Evolutionary conservation across 2,888 invertebrate genomes (phyloP), one percentile per base, ranked within the genome.

Genomic region (Trissolcus brochymenae): DNA sequence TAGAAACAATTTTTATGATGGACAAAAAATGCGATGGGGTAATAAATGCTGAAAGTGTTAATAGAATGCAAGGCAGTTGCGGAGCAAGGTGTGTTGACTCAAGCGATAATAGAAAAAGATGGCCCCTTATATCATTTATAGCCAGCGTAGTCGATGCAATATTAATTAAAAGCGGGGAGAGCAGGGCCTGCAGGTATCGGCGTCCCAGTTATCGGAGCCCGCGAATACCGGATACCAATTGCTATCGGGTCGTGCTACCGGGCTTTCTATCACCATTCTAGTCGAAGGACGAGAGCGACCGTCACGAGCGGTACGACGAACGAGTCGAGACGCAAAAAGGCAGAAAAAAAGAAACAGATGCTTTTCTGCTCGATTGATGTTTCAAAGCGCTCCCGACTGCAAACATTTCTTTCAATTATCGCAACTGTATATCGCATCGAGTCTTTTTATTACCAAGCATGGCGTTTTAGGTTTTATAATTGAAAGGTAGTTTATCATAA

Each of bases 201-300:
- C 71, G 76, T 67, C 71, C 77, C 68, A 77, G 73, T 77, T 77
- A 72, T 73, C 56, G 67, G n/a, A 62, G 67, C 72, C 61, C 59
- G 49, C 59, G 67, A 67, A 67, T 68, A 72, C 65, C 73, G 71
- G 74, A 72, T 71, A 70, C 68, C 56, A 71, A 67, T 73, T 68
- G 70, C 65, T 76, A 62, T 67, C 74, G 57, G 57, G 74, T 62
- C 62, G 67, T 68, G 68, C 62, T 66, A 76, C 72, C 64, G 73
- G 76, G 73, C 76, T 74, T 76, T 76, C 71, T 75, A 79, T 79
- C 74, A 54, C 71, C 74, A 74, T 79, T 76, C 72, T 65, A 70
- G 66, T 70, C 67, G 66, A 66, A 66, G 43, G 59, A 57, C 61
- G 67, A 73, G 53, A 46, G 72, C 64, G 54, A 65, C 19, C 21